Percentiles rank a stretch among this genome's conserved stretches.
Conservation (phyloP, 2,888 invertebrate species). For the Mesochorus sp. region DNA sequence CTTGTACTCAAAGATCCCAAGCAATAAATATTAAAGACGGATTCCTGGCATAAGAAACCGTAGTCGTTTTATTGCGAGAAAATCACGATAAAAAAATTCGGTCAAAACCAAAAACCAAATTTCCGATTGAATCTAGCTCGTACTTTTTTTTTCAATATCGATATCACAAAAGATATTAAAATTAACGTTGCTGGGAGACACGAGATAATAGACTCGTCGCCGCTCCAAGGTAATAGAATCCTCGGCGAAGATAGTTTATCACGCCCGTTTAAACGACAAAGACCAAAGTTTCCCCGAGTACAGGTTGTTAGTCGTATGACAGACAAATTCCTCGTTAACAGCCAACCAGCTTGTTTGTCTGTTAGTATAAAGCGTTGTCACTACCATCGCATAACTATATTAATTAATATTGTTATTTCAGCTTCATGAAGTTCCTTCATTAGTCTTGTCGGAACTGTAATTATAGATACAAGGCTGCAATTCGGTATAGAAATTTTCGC, state of each 20-base stretch:
- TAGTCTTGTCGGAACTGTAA: no score
- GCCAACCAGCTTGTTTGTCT: neutral
- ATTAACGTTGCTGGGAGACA: neutral
- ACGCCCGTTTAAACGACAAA: neutral
- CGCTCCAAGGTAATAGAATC: neutral
- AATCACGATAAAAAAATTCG: no score
- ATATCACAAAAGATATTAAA: neutral
- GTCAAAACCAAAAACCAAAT: no score
- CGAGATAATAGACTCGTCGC: neutral
- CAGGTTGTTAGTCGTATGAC: neutral
- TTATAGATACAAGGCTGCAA: no score
- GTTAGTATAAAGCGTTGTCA: neutral
- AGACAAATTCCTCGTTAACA: constrained; percentile 9
- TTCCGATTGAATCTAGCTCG: no score
- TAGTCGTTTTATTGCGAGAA: no score
- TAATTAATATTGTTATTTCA: neutral
- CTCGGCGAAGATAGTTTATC: neutral
- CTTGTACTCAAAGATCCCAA: neutral
- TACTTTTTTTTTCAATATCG: no score
- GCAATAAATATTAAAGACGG: neutral
- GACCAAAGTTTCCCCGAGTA: neutral
- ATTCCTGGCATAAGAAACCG: no score
- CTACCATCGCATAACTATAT: neutral
- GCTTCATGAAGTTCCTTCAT: constrained; percentile 4
- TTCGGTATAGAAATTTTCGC: no score